Base-by-base conservation (phyloP, 2,797 vertebrate genomes). In the Xenopus petersii region DNA sequence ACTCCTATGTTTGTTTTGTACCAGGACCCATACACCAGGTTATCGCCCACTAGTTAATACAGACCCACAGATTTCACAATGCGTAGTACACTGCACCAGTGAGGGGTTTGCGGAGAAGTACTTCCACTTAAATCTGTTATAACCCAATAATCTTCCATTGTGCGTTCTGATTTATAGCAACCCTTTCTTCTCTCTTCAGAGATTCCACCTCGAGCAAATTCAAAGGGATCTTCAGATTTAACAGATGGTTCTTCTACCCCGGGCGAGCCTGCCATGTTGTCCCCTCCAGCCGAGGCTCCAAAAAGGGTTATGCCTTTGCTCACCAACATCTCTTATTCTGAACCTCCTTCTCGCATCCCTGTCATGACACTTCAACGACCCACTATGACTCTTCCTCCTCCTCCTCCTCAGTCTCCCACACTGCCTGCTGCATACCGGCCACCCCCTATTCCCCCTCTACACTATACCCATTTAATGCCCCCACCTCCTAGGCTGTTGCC, bases 191-290 rank as follows among this genome's bases (percentile, higher is more conserved):
- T 82, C 16, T 79, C 73, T 48, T 2, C 83, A 96, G 95, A 94
- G 81, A 93, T 96, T 67, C 94, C 95, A 0, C 86, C 93, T 3
- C 89, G 94, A 49, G 85, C 89, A 51, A 89, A 90, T 80, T 92
- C 92, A 7, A 91, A 92, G 72, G 91, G 93, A 58, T 84, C 91
- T 0, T 81, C 85, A 51, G 92, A 94, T 2, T 84, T 85, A 0
- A 68, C 88, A 79, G 87, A 87, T 3, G 79, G 88, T 86, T 79
- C 86, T 73, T 72, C 86, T 74, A 85, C 87, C 0, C 89, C 89
- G 2, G 89, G 88, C 0, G 90, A 91, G 59, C 88, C 86, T 0
- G 84, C 83, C 2, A 73, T 88, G n/a, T 85, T 86, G 1, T 88
- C 87, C 0, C 80, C 86, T 73, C 83, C 86, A 12, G 70, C 86